Base-by-base conservation (phyloP, 2,888 invertebrate genomes). In the Boloria euphrosyne region DNA sequence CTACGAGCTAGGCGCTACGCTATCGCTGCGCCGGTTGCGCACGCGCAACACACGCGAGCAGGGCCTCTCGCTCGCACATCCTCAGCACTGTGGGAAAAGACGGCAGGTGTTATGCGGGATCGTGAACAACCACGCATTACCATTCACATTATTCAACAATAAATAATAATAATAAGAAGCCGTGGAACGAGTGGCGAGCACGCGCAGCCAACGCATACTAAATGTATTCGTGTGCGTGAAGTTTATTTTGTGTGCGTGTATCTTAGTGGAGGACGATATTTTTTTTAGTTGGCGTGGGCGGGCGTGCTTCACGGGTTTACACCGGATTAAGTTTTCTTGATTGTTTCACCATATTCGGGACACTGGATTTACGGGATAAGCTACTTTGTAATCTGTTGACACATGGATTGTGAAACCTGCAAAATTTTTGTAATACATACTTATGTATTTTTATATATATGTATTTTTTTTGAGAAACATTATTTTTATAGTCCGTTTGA, bases 21-120 rank as follows among this genome's bases (percentile, higher is more conserved):
- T 72, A 73, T 72, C 67, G 72, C 75, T 71, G 73, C 74, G 75
- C 75, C 76, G 70, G 74, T 83, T 83, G 69, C 81, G 86, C 89
- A 80, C 88, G 88, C 84, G 86, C 81, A 81, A 70, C 81, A 81
- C 90, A 87, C 87, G 87, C 86, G 83, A 73, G 73, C 68, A 69
- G 69, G 69, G 70, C 75, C 76, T 87, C 89, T 78, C 87, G 76
- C 87, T 78, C 88, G 69, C 76, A 74, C 89, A 87, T 88, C 89
- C 87, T 89, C 88, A 87, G 86, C 88, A 93, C 87, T 93, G 93
- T 93, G 93, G 93, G 93, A 93, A 93, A 92, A 91, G 85, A 89
- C 89, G 93, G 93, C 93, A 93, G 93, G 93, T 93, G 93, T 87
- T 92, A 89, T 89, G 93, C 91, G 90, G 87, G 90, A 92, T 93